A percentile compares a stretch with the other conserved stretches of the same genome.
Conservation (phyloP, 2,888 invertebrate species). For the Dasysyrphus tricinctus region DNA sequence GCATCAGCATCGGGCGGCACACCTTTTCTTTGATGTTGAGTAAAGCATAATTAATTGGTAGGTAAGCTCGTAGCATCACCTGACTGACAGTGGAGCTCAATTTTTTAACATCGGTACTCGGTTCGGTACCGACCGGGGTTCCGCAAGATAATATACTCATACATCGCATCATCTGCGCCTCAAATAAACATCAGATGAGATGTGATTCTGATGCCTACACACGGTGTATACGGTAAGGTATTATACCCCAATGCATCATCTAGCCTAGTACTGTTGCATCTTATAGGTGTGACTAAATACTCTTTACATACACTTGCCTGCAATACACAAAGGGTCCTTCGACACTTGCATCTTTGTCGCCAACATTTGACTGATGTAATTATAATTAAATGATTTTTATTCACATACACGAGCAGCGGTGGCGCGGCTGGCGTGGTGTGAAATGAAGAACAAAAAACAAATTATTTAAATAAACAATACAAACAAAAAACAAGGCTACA, state of each 20-base stretch:
- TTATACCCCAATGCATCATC: conserved; percentile 26
- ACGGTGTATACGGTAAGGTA: conserved; percentile 14
- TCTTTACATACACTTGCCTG: conserved; percentile 67
- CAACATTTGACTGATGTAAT: conserved; percentile 69
- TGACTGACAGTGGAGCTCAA: conserved; percentile 66
- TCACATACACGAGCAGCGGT: conserved; percentile 55
- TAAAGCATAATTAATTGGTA: conserved; percentile 76
- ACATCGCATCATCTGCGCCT: conserved; percentile 52
- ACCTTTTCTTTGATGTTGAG: conserved; percentile 73
- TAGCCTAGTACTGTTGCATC: conserved; percentile 67
- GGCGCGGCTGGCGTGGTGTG: neutral
- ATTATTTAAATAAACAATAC: neutral
- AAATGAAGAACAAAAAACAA: conserved; percentile 15
- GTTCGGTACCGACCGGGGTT: conserved; percentile 17
- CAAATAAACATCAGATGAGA: conserved; percentile 46
- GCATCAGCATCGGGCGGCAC: conserved; percentile 59
- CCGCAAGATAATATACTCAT: conserved; percentile 13
- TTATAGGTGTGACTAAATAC: conserved; percentile 74
- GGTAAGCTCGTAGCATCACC: conserved; percentile 65
- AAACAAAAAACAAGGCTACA: conserved; percentile 60
- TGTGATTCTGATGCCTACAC: conserved; percentile 32
- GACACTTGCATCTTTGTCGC: conserved; percentile 71
- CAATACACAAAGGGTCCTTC: conserved; percentile 71
- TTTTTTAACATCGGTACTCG: conserved; percentile 53
- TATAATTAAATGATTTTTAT: conserved; percentile 75